Base-by-base conservation (phyloP, 1,140 invertebrate genomes). In the Drosophila aff. region DNA sequence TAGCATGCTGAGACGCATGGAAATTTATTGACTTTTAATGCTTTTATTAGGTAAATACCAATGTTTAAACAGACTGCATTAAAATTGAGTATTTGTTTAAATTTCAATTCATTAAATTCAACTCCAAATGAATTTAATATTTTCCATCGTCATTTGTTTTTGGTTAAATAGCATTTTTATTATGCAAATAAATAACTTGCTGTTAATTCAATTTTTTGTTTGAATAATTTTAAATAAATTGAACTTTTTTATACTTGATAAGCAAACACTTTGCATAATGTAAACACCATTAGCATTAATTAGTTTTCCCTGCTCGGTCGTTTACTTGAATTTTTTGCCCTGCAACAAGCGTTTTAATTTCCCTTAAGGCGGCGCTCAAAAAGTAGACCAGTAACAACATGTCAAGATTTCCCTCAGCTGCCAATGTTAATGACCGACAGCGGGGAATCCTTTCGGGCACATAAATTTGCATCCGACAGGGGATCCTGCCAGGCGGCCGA, bases 401-500 rank as follows among this genome's bases (percentile, higher is more conserved):
- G 41, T 63, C 31, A 28, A 46, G 57, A 23, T 46, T 15, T 67
- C 59, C 64, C 59, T 21, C 40, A 63, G 64, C 64, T 66, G 53
- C 63, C 53, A 36, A 76, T 76, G 49, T 58, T 50, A 71, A 53
- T 46, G 76, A 52, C 36, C 46, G 38, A 52, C 66, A 36, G 11
- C 36, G 49, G 47, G 21, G 49, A 57, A 77, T 77, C 64, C 55
- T 68, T 77, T 68, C 31, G 44, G 44, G 28, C 28, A 72, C 44
- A 89, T 84, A 89, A 84, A 87, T 87, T 87, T 89, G 84, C 74
- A 89, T 89, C 81, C 65, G 73, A 49, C 23, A 71, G 61, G 71
- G 76, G 43, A 23, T 41, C 52, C 79, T 61, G 82, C 26, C 68
- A 40, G 46, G 15, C 13, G 21, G 21, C 13, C 44, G 2, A 23